Percentiles rank a stretch among this genome's conserved stretches.
Evolutionary conservation across 2,797 vertebrate genomes (phyloP).

Genomic region (Galaxias olidus): DNA sequence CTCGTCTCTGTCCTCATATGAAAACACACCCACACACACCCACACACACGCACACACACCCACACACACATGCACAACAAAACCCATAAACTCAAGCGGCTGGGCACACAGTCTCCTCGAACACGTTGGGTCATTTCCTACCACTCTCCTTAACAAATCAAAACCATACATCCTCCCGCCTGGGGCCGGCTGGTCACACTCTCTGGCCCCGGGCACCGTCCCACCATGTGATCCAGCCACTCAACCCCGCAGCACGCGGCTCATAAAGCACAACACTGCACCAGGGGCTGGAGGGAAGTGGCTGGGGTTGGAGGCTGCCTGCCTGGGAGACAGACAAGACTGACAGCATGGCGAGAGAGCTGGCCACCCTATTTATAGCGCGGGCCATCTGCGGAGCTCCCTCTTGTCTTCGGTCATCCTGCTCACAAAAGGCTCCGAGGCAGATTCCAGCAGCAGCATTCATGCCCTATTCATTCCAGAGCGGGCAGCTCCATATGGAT

Average conservation of each 20-base stretch:
- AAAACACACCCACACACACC: not conserved
- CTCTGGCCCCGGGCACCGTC: slow-evolving; percentile 35
- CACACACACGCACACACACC: slow-evolving; percentile 13
- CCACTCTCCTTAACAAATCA: slow-evolving; percentile 38
- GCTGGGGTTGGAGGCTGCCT: slow-evolving; percentile 42
- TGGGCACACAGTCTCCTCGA: too few relatives aligned
- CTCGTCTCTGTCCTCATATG: not conserved
- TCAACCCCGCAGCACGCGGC: slow-evolving; percentile 52
- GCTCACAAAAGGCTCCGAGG: slow-evolving; percentile 92
- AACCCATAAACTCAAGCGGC: not conserved
- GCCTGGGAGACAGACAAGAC: slow-evolving; percentile 80
- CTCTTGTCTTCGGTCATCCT: slow-evolving; percentile 92
- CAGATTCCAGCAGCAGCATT: slow-evolving; percentile 87
- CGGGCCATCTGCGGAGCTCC: slow-evolving; percentile 87
- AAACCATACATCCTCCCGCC: slow-evolving; percentile 45
- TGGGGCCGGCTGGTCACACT: slow-evolving; percentile 21
- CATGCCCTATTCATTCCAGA: slow-evolving; percentile 96
- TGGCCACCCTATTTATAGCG: slow-evolving; percentile 83
- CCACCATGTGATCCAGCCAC: slow-evolving; percentile 40
- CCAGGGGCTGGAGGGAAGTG: not conserved
- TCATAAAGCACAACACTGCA: slow-evolving; percentile 31
- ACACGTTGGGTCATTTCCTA: slow-evolving; percentile 16
- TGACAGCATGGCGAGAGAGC: slow-evolving; percentile 79
- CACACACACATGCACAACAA: slow-evolving; percentile 18
- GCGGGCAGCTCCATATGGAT: slow-evolving; percentile 89